Evolutionary conservation across 2,113 vertebrate species (phyloP).

Genomic region (Coturnix japonica): DNA sequence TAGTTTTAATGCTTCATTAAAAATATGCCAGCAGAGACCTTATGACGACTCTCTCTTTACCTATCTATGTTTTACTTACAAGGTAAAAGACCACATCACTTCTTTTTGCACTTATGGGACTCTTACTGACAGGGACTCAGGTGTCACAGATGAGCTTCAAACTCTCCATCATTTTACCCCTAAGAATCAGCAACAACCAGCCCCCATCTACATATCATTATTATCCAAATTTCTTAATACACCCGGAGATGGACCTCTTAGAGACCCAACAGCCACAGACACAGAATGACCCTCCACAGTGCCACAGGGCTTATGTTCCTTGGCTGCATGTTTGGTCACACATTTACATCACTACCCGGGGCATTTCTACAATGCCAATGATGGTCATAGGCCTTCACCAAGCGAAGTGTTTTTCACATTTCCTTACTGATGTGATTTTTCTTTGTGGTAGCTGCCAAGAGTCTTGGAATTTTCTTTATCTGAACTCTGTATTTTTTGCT

Average conservation of each 20-base stretch:
- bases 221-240: not conserved
- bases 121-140: not conserved
- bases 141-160: not conserved
- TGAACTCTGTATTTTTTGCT: not conserved
- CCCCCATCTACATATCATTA: not conserved
- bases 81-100: not conserved
- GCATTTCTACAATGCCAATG: not conserved
- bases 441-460: not conserved
- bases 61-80: not conserved
- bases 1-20: not conserved
- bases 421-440: not conserved
- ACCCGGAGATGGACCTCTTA: not conserved
- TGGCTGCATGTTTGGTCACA: not conserved
- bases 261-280: not conserved
- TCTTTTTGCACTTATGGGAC: not conserved
- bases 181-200: not conserved
- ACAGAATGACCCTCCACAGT: not conserved
- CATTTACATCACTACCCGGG: fast-evolving
- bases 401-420: not conserved
- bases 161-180: not conserved
- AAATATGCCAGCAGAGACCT: not conserved
- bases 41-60: not conserved
- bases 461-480: not conserved
- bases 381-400: fast-evolving
- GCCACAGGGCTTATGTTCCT: too few relatives aligned